These are phyloP conservation scores for Frankliniella fusca DNA, from an alignment of 2,888 invertebrate genomes.

Conservation along the genomic window DNA sequence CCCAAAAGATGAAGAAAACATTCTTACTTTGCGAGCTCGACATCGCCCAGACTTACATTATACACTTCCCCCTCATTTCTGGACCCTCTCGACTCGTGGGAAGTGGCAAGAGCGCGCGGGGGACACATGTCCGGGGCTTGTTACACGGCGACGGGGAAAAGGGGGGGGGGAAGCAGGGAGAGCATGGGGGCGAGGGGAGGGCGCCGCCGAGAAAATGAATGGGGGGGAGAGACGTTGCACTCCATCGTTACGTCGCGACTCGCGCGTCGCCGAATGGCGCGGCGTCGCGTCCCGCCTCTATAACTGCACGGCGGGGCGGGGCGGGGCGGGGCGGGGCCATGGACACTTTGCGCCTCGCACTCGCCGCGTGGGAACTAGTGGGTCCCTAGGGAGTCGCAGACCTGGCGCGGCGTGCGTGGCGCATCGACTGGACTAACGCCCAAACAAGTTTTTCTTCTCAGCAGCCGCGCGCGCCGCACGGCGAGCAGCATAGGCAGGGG, in stretches of 20 bases:
- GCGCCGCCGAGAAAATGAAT: not conserved
- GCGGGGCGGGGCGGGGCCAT: not conserved
- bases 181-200: not conserved
- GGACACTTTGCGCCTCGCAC: slow-evolving; percentile 13
- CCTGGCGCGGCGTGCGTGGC: not conserved
- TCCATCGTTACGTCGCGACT: not conserved
- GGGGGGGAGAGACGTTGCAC: not conserved
- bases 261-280: not conserved
- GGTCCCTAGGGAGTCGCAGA: not conserved
- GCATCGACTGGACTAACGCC: not conserved
- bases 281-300: not conserved
- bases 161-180: not conserved
- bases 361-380: not conserved
- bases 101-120: too few species aligned
- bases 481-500: too few species aligned
- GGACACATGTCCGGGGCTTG: too few species aligned
- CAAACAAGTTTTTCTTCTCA: slow-evolving; percentile 21
- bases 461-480: too few species aligned
- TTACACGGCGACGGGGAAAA: not conserved
- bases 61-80: too few species aligned
- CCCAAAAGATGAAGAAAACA: too few species aligned
- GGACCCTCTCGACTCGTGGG: too few species aligned
- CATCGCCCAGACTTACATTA: too few species aligned
- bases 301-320: not conserved
- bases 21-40: too few species aligned